A percentile compares a stretch with the other conserved stretches of the same genome.
phyloP scores from a whole-genome alignment of 2,797 vertebrate species.

The Rhinatrema bivittatum region DNA sequence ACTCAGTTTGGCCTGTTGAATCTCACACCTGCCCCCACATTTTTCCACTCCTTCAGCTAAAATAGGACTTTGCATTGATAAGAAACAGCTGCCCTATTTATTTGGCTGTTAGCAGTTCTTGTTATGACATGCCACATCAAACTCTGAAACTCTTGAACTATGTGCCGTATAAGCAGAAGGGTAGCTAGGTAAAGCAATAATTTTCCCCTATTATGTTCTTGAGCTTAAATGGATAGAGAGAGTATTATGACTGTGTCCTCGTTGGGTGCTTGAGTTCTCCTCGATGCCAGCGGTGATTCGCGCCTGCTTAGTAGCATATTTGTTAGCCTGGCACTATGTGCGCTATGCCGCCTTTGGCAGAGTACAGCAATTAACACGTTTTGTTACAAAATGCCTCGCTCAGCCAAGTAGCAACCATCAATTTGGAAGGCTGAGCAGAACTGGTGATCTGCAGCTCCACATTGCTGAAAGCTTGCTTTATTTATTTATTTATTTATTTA shows the following conservation, averaged over 20 bases:
- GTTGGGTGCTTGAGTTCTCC: conserved; percentile 17
- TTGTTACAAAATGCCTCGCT: no score
- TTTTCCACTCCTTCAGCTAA: conserved; percentile 18
- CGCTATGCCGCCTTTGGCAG: no score
- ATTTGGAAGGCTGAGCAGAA: no score
- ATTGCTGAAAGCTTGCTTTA: no score
- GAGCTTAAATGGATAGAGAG: conserved; percentile 16
- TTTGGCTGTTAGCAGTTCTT: conserved; percentile 31
- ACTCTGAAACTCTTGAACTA: conserved; percentile 10
- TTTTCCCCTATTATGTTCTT: conserved; percentile 22
- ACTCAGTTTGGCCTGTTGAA: background rate
- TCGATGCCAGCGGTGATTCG: no score
- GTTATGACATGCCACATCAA: conserved; percentile 16
- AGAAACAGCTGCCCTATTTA: conserved; percentile 27
- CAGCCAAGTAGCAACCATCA: no score
- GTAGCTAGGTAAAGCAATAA: conserved; percentile 24
- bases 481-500: no score
- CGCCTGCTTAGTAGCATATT: no score
- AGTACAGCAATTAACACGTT: no score
- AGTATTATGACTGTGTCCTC: conserved; percentile 12
- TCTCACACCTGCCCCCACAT: no score
- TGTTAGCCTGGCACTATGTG: no score
- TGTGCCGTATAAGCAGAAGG: conserved; percentile 24
- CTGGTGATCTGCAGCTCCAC: no score
- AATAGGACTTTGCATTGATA: conserved; percentile 19